Conservation (phyloP, 2,888 invertebrate species). For the Yponomeuta malinellus region DNA sequence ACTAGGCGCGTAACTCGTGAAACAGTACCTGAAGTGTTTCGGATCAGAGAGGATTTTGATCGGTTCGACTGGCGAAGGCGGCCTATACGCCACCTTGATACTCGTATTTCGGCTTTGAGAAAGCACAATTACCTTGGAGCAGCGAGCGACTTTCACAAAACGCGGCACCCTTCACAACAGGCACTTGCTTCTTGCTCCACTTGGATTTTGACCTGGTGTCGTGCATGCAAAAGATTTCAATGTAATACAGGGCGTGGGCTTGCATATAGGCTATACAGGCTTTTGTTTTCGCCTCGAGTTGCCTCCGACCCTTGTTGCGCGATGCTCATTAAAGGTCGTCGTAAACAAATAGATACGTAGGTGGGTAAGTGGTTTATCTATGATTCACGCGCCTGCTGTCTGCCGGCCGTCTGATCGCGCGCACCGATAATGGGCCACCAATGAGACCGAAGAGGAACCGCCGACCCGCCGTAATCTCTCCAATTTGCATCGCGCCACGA, state of each 20-base stretch:
- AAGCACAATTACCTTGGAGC: not conserved
- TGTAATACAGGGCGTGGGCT: not conserved
- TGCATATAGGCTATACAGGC: not conserved
- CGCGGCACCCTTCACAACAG: not conserved
- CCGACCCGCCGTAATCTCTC: conserved; percentile 30
- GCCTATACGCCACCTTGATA: not conserved
- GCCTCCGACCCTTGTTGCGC: conserved; percentile 42
- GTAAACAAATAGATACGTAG: conserved; percentile 65
- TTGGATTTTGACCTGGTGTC: not conserved
- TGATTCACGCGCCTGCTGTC: conserved; percentile 72
- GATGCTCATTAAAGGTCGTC: conserved; percentile 63
- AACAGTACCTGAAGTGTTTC: no score
- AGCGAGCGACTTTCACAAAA: not conserved
- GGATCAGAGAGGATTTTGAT: no score
- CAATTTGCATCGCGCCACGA: conserved; percentile 8
- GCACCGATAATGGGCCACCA: conserved; percentile 60
- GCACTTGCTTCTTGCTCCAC: not conserved
- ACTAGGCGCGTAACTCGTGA: no score
- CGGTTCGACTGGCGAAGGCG: no score
- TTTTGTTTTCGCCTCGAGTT: conserved; percentile 16
- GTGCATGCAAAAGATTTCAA: not conserved
- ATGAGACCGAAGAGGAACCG: conserved; percentile 59
- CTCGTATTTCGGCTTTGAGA: not conserved
- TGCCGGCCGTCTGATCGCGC: conserved; percentile 62
- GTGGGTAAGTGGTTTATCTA: conserved; percentile 56